Evolutionary conservation across 2,888 invertebrate species (phyloP), one percentile per base, ranked within the genome.

Genomic region (Drosophila nigricruria): DNA sequence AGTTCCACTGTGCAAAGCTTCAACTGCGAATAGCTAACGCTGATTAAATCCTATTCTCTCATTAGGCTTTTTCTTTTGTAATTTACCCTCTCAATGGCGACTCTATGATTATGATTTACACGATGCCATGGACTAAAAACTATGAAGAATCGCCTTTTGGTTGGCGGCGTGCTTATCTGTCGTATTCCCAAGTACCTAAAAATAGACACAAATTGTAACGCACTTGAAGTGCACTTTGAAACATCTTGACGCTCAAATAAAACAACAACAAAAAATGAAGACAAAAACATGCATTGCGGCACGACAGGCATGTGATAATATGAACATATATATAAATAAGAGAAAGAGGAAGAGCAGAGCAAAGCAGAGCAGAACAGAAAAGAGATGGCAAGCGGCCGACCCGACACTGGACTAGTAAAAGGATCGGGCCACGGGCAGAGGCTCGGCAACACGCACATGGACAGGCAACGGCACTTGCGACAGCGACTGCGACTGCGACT

Each of bases 171-270:
- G 49, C 58, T 76, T 78, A 69, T 67, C 70, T 69, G 42, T 49
- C 53, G 38, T 84, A 88, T 85, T 85, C 84, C 88, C 84, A 85
- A 81, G 84, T 68, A 64, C 8, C 88, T 85, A 74, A 85, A 87
- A 82, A 85, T 85, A 84, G 85, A 74, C 67, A 30, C 61, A 69
- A 81, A 74, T 79, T 84, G 81, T 77, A 82, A 58, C 86, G 88
- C 81, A 85, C 86, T 85, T 85, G 81, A 85, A 88, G 79, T 86
- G 86, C 88, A 88, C 85, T 88, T 73, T 80, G 73, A 74, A 85
- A 88, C 75, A 86, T 88, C 83, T 85, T 84, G 79, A 85, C 72
- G 71, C 70, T 73, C 53, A 73, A 87, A 81, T 73, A 84, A 80
- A 72, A 60, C 18, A 75, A 66, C 58, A 77, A 64, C 62, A 63